phyloP scores from a whole-genome alignment of 2,797 vertebrate species.

The Microchirus variegatus region DNA sequence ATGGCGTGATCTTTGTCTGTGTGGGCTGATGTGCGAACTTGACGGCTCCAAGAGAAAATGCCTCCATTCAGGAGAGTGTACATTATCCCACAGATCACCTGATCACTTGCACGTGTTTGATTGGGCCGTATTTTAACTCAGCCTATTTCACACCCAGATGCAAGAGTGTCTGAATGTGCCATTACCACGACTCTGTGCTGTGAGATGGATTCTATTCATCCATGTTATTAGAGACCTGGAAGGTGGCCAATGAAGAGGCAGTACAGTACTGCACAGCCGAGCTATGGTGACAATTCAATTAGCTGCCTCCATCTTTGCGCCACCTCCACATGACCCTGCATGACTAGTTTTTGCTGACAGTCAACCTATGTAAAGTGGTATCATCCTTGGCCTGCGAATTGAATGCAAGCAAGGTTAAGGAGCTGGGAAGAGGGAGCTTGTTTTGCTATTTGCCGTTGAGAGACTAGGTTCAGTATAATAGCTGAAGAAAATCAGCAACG shows the following conservation, averaged over 20 bases:
- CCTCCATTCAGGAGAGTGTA: no score
- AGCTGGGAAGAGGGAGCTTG: conserved; percentile 8
- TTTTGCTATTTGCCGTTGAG: conserved; percentile 22
- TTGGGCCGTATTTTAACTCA: conserved; percentile 30
- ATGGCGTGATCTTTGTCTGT: conserved; percentile 7
- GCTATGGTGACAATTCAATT: conserved; percentile 78
- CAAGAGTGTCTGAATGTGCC: conserved; percentile 15
- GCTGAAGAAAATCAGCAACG: conserved; percentile 26
- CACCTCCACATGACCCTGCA: conserved; percentile 69
- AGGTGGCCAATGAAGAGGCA: conserved; percentile 61
- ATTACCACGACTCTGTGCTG: background rate
- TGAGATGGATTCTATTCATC: conserved; percentile 70
- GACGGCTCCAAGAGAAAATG: background rate
- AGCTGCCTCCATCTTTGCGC: conserved; percentile 63
- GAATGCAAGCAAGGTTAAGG: conserved; percentile 53
- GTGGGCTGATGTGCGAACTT: conserved; percentile 14
- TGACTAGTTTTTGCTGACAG: conserved; percentile 62
- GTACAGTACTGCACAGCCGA: conserved; percentile 49
- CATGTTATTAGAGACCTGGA: conserved; percentile 74
- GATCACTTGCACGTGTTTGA: conserved; percentile 13
- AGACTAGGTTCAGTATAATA: conserved; percentile 37
- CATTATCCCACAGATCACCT: background rate
- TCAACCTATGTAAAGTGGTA: conserved; percentile 57
- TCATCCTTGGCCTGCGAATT: conserved; percentile 53
- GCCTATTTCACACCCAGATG: conserved; percentile 20